Evolutionary conservation across 2,113 vertebrate species (phyloP), one percentile per base, ranked within the genome.

Genomic region (Osmerus eperlanus): DNA sequence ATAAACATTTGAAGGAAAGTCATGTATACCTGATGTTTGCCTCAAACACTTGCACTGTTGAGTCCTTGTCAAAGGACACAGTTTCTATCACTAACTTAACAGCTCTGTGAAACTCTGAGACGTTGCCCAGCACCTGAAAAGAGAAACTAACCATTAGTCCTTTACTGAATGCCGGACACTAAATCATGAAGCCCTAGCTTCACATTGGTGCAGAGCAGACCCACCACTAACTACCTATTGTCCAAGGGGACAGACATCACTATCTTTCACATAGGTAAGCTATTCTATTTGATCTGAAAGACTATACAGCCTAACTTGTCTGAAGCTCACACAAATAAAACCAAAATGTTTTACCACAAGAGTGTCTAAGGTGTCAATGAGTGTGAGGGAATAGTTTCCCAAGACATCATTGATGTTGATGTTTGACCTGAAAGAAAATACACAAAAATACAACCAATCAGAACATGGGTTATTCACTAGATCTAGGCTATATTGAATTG

Each of bases 361-460:
- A 0, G 97, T 99, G 86, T 99, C 97, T 86, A 99, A 87, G 0
- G 95, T 94, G 67, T 99, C 97, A 5, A 99, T 96, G 55, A 99
- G 92, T 0, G 97, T 99, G 64, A 99, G 87, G 0, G 96, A 99
- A 77, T 99, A 99, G 88, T 99, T 99, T 19, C 97, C 97, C 74
- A 99, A 87, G 9, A 99, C 97, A 36, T 99, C 97, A 3, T 99
- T 99, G 86, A 99, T 99, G 91, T 99, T 99, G 89, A 99, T 93
- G 90, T 99, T 99, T 65, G 96, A 96, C 81, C 97, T 99, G 90
- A 67, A 91, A 92, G 54, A 81, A 76, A 74, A 79, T 28, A 28
- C 25, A 28, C 25, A 28, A 2, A 28, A 2, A 28, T 28, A 28
- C 25, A 28, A 28, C 25, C 25, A 28, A 28, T 28, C 25, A 28